Conservation (phyloP, 2,888 invertebrate genomes). For the Meteorus colon region DNA sequence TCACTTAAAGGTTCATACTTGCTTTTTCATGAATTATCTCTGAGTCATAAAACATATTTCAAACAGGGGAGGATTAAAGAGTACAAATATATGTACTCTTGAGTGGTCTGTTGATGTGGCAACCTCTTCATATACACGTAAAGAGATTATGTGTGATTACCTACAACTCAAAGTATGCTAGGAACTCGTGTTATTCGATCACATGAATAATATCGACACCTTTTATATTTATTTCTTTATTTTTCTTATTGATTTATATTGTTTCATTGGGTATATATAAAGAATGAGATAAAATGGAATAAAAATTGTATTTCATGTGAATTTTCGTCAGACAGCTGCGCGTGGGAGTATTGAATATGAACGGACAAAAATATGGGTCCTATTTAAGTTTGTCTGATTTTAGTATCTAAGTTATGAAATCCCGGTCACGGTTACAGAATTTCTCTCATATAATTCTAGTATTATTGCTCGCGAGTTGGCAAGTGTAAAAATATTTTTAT, state of each 20-base stretch:
- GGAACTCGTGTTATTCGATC: constrained; percentile 17
- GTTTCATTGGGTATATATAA: not conserved
- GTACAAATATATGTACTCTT: constrained; percentile 51
- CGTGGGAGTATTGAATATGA: constrained; percentile 45
- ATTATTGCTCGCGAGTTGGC: not conserved
- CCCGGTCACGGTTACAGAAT: not conserved
- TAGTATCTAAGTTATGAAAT: not conserved
- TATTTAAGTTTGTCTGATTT: not conserved
- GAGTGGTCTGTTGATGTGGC: constrained; percentile 40
- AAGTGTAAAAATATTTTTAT: constrained; percentile 4
- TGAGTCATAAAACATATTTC: constrained; percentile 51
- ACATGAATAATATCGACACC: constrained; percentile 31
- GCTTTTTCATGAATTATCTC: constrained; percentile 53
- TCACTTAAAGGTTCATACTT: constrained; percentile 37
- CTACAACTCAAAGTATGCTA: not conserved
- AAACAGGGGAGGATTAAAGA: constrained; percentile 51
- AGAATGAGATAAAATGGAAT: constrained; percentile 22
- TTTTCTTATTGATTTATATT: not conserved
- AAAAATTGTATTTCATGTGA: constrained; percentile 52
- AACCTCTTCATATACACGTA: constrained; percentile 35
- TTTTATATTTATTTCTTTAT: constrained; percentile 12
- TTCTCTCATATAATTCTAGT: not conserved
- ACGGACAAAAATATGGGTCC: constrained; percentile 13
- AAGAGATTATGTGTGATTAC: constrained; percentile 44
- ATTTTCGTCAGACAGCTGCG: constrained; percentile 48